These are phyloP conservation scores for Drosophila putrida DNA, from an alignment of 2,888 invertebrate genomes.

Conservation along the genomic window DNA sequence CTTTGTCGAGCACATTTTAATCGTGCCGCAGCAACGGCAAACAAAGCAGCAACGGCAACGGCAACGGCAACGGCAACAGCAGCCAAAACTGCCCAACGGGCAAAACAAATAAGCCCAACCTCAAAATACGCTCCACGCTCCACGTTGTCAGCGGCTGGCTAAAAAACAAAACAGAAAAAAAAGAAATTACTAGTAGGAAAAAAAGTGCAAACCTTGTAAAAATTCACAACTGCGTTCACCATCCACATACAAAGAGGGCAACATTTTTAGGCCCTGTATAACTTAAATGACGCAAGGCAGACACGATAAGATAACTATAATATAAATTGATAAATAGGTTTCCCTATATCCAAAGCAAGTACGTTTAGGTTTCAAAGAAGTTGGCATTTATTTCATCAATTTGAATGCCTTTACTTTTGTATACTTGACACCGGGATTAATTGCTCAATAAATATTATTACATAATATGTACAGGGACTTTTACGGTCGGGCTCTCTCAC, in stretches of 20 bases:
- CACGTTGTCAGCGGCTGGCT: constrained; percentile 57
- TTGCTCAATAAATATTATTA: too few species aligned
- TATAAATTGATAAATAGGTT: too few species aligned
- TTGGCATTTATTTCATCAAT: too few species aligned
- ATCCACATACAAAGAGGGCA: constrained; percentile 13
- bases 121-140: constrained; percentile 28
- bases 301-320: too few species aligned
- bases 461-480: too few species aligned
- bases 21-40: constrained; percentile 74
- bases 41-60: constrained; percentile 58
- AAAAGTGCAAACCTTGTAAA: constrained; percentile 75
- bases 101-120: constrained; percentile 58
- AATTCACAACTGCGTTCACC: constrained; percentile 64
- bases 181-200: constrained; percentile 10
- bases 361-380: too few species aligned
- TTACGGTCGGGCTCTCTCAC: too few species aligned
- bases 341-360: too few species aligned
- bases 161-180: constrained; percentile 31
- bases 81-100: constrained; percentile 49
- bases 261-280: constrained; percentile 15
- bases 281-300: too few species aligned
- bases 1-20: constrained; percentile 81
- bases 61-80: constrained; percentile 59
- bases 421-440: too few species aligned
- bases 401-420: too few species aligned